Evolutionary conservation across 1,140 invertebrate genomes (phyloP), one percentile per base, ranked within the genome.

Genomic region (Drosophila simulans): DNA sequence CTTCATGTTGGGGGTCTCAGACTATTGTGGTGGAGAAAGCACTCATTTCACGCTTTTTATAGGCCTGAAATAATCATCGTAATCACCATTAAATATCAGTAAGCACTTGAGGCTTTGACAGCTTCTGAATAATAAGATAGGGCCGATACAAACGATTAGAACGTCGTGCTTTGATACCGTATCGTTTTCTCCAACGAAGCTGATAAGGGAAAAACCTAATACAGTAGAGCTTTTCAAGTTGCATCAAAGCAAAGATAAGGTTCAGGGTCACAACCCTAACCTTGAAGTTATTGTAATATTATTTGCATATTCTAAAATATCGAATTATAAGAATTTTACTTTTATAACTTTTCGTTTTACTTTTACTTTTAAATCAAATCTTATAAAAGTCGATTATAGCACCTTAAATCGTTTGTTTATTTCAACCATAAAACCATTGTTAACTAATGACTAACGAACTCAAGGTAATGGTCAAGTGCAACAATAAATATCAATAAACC

Each of bases 11-110:
- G 45, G 25, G 59, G 27, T 49, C 20, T 22, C 49, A 34, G 48
- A 52, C 12, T 37, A 39, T 42, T 65, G 17, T 85, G 59, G 17
- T 59, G 40, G 48, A 13, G 2, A 20, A 37, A 27, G 27, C 15
- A 45, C 3, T 7, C 11, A 27, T 22, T 40, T 86, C 89, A 15
- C 5, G 17, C 57, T 62, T 74, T 90, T 74, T 89, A 89, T 90
- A 90, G 45, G 25, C 17, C 15, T 0, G 45, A 46, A 42, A 31
- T 56, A 70, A 88, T 86, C 37, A 20, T 20, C 22, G 31, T 42
- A 75, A 88, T 86, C 52, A 25, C 35, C 34, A 20, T 45, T 75
- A 69, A 76, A 58, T 58, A 46, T 43, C 40, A 58, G 40, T 31
- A 71, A 82, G n/a, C 58, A 79, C 83, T 88, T 71, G 39, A 88